Base-by-base conservation (phyloP, 2,797 vertebrate species). In the Botia kubotai region DNA sequence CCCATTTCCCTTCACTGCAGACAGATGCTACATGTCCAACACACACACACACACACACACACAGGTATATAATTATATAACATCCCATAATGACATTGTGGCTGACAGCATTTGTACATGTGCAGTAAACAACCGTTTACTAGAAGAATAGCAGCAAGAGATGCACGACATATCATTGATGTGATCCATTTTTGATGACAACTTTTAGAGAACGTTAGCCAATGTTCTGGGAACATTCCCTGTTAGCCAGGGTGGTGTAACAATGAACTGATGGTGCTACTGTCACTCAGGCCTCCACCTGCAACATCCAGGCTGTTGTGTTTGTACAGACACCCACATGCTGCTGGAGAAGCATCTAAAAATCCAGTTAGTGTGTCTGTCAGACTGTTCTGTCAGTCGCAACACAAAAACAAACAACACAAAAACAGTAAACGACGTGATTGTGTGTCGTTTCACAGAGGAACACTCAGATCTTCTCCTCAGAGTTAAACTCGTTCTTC, bases 41-140 rank as follows among this genome's bases (percentile, higher is more conserved):
- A 26, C 23, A 26, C 66, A 50, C 66, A 79, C 17, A 79, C 66
- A 50, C 66, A n/a, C n/a, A n/a, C n/a, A 19, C 66, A 50, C 66
- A 79, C 17, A 79, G 58, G 58, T 26, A 57, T 11, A 57, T 57
- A 21, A 55, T 17, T 55, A 58, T 11, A 58, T 19, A 12, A 23
- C 19, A 58, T 21, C 55, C 8, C 55, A 58, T 23, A 58, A 58
- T 58, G 10, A 58, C 19, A 23, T 11, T 2, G 19, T 12, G 19
- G 19, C 10, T 23, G 19, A 58, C 19, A 23, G 14, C 19, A 58
- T 46, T 46, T 46, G 43, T 10, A 46, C 8, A 8, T 46, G 11
- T 46, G 43, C 2, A 11, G 43, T 46, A 46, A 46, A 46, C 43
- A 46, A 46, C 43, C 43, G 11, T 46, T 46, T 10, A 46, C 43